Evolutionary conservation across 2,797 vertebrate genomes (phyloP).

Genomic region (Scyliorhinus canicula): DNA sequence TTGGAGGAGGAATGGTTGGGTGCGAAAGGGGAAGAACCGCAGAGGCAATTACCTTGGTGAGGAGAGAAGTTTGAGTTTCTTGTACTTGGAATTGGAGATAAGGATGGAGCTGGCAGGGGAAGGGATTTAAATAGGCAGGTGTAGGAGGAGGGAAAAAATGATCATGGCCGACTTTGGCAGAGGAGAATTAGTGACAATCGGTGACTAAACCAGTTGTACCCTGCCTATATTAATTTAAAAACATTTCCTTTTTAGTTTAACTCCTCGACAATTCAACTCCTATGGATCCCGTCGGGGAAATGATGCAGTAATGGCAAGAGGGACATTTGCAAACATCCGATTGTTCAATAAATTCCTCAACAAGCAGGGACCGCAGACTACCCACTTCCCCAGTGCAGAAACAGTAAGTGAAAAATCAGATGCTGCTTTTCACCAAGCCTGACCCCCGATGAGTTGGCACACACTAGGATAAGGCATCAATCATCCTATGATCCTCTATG

Average conservation of each 20-base stretch:
- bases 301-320: slow-evolving; percentile 88
- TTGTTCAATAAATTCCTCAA: slow-evolving; percentile 90
- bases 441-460: not conserved
- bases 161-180: not conserved
- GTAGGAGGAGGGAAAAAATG: not conserved
- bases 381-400: slow-evolving; percentile 81
- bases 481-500: not conserved
- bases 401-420: slow-evolving; percentile 59
- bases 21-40: not conserved
- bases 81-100: not conserved
- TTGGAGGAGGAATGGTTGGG: not conserved
- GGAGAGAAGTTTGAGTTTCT: not conserved
- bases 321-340: slow-evolving; percentile 94
- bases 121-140: not conserved
- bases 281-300: slow-evolving; percentile 93
- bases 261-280: slow-evolving; percentile 86
- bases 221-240: not conserved
- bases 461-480: too few relatives aligned
- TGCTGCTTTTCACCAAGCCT: not conserved
- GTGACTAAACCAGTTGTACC: not conserved
- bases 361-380: slow-evolving; percentile 83
- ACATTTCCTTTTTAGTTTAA: slow-evolving; percentile 60
- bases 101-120: not conserved
- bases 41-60: not conserved
- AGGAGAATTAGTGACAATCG: not conserved